Evolutionary conservation across 2,797 vertebrate species (phyloP).

Genomic region (Protosalanx chinensis): DNA sequence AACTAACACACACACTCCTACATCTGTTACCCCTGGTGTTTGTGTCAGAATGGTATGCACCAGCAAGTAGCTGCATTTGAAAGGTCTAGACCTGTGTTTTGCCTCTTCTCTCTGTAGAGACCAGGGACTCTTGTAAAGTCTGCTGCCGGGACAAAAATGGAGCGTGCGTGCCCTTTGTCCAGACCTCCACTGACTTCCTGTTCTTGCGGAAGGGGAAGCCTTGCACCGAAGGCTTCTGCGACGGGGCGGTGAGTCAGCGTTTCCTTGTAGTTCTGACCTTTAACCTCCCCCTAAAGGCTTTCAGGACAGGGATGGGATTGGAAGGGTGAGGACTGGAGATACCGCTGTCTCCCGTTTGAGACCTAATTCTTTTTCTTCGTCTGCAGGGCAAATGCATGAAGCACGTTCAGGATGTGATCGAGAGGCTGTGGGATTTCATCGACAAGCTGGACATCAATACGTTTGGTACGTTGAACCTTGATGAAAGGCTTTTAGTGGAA

Average conservation of each 20-base stretch:
- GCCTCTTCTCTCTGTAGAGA: constrained; percentile 71
- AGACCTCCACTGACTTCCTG: constrained; percentile 63
- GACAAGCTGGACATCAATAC: constrained; percentile 97
- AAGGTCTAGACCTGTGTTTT: not conserved
- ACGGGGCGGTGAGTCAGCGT: constrained; percentile 79
- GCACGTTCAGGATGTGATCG: constrained; percentile 96
- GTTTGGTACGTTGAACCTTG: constrained; percentile 72
- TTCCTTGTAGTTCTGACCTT: not conserved
- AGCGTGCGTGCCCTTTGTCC: constrained; percentile 75
- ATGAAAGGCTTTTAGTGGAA: not conserved
- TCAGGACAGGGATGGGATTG: not conserved
- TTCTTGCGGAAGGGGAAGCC: constrained; percentile 95
- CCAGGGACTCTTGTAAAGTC: constrained; percentile 92
- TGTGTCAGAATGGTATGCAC: not conserved
- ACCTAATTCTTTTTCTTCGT: not conserved
- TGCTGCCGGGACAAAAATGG: constrained; percentile 81
- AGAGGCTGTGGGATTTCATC: constrained; percentile 97
- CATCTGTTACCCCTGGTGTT: not conserved
- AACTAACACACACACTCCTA: not conserved
- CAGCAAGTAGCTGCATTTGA: not conserved
- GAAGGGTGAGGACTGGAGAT: not conserved
- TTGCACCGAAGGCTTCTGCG: constrained; percentile 97
- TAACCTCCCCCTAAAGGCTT: not conserved
- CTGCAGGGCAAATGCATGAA: constrained; percentile 96
- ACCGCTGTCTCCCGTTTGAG: not conserved